phyloP scores from a whole-genome alignment of 2,113 vertebrate genomes.

The Ochotona curzoniae region DNA sequence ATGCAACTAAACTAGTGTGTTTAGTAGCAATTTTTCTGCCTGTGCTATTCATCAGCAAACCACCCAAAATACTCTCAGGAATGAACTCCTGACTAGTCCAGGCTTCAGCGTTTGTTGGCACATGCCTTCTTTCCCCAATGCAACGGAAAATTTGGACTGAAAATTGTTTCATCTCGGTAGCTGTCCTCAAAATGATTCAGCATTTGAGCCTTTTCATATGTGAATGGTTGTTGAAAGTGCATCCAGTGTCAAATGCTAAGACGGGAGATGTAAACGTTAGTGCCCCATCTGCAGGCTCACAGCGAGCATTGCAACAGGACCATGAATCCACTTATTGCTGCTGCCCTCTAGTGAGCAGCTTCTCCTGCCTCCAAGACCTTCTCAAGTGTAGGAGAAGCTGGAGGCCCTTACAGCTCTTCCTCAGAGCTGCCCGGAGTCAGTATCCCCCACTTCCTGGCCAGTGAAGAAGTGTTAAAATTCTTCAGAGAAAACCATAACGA shows the following conservation, averaged over 20 bases:
- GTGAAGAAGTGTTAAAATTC: background rate
- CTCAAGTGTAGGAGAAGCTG: background rate
- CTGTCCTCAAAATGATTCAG: background rate
- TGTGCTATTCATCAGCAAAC: background rate
- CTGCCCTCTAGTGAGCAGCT: background rate
- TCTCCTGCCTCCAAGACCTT: background rate
- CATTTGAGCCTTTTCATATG: background rate
- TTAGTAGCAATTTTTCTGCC: background rate
- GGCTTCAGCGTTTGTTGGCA: background rate
- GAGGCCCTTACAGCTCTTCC: background rate
- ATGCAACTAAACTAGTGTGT: background rate
- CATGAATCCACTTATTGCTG: background rate
- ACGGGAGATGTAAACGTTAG: background rate
- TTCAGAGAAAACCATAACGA: background rate
- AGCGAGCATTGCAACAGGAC: background rate
- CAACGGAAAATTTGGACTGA: background rate
- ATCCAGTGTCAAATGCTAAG: background rate
- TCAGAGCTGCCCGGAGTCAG: background rate
- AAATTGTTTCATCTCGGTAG: background rate
- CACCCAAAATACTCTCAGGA: background rate
- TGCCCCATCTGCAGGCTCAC: accelerated
- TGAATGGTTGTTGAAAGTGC: background rate
- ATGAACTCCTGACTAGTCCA: background rate
- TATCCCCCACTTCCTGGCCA: background rate
- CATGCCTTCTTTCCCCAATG: background rate